These are phyloP conservation scores for Caenorhabditis becei DNA, from an alignment of 2,888 invertebrate species.

Conservation along the genomic window DNA sequence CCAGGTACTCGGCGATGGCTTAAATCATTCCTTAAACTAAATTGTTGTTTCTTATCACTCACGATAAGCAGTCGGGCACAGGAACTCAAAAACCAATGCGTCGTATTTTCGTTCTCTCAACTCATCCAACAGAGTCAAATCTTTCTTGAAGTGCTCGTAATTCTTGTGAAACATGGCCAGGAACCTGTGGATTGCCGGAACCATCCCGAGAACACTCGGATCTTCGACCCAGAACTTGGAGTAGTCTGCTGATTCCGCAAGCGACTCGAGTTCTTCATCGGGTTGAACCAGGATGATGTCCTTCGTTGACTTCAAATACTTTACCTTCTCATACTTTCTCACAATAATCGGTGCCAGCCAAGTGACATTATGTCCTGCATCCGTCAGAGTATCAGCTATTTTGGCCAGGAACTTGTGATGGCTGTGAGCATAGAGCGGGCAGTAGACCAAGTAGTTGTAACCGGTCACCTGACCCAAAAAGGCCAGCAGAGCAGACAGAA, in stretches of 20 bases:
- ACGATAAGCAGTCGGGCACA: slow-evolving; percentile 19
- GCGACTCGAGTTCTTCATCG: slow-evolving; percentile 36
- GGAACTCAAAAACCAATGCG: slow-evolving; percentile 36
- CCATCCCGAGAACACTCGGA: slow-evolving; percentile 13
- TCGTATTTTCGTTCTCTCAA: slow-evolving; percentile 36
- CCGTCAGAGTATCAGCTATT: slow-evolving; percentile 42
- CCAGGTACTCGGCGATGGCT: slow-evolving; percentile 40
- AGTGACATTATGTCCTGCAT: slow-evolving; percentile 53
- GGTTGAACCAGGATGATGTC: slow-evolving; percentile 33
- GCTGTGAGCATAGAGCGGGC: slow-evolving; percentile 48
- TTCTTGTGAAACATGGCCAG: slow-evolving; percentile 33
- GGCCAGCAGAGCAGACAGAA: background rate
- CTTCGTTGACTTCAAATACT: slow-evolving; percentile 34
- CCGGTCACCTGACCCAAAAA: background rate
- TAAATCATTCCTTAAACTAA: background rate
- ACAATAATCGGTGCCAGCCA: slow-evolving; percentile 42
- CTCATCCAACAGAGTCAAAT: slow-evolving; percentile 35
- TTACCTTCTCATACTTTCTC: slow-evolving; percentile 40
- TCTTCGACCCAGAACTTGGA: slow-evolving; percentile 34
- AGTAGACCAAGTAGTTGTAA: slow-evolving; percentile 9
- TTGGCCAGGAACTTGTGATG: slow-evolving; percentile 43
- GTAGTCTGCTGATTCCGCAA: slow-evolving; percentile 27
- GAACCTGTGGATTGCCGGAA: slow-evolving; percentile 23
- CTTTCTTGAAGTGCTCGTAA: slow-evolving; percentile 33
- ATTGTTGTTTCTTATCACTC: too few species aligned